Conservation (phyloP, 2,113 vertebrate genomes). For the Steatornis caripensis region DNA sequence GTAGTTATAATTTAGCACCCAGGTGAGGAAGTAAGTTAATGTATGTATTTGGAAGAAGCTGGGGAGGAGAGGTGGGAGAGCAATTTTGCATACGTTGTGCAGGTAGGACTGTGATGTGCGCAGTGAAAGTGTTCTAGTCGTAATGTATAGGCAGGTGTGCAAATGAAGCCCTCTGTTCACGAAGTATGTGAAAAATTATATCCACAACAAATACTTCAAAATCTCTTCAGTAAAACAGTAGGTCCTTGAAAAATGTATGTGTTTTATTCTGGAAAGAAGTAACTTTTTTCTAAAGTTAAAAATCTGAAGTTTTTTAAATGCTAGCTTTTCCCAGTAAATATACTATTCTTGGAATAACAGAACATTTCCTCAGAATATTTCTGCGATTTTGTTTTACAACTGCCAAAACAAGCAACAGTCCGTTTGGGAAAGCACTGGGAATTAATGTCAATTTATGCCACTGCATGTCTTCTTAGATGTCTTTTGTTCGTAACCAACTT, state of each 20-base stretch:
- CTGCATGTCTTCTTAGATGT: not conserved
- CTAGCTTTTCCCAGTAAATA: not conserved
- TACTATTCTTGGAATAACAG: not conserved
- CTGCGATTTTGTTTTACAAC: not conserved
- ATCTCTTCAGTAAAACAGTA: not conserved
- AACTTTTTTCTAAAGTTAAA: not conserved
- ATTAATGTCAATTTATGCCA: not conserved
- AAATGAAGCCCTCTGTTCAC: not conserved
- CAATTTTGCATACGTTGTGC: not conserved
- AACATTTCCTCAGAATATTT: not conserved
- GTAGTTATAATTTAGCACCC: not conserved
- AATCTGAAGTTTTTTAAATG: not conserved
- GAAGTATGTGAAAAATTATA: not conserved
- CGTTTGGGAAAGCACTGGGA: not conserved
- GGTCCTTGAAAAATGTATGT: not conserved
- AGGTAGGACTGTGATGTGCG: not conserved
- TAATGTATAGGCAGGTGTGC: not conserved
- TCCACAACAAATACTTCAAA: not conserved
- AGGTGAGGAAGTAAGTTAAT: not conserved
- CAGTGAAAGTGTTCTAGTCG: not conserved
- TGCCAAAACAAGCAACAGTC: not conserved
- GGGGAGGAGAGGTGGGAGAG: not conserved
- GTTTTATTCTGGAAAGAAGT: not conserved
- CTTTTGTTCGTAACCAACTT: not conserved
- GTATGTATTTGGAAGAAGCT: not conserved